Base-by-base conservation (phyloP, 2,797 vertebrate genomes). In the Gambusia yucatana region DNA sequence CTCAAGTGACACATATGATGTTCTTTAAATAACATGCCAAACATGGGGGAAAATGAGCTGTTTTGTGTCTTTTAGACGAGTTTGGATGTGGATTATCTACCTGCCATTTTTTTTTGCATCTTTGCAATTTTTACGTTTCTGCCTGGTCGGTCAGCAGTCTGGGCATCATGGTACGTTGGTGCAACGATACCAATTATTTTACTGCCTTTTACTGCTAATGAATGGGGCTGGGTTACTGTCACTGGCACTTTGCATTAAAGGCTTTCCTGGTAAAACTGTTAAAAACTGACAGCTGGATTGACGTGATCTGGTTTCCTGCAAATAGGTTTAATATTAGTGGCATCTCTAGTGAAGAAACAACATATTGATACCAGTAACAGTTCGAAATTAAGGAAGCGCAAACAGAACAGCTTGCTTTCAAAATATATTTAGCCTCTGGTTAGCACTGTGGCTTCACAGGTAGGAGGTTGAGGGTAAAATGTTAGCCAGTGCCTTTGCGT, bases 1-100 rank as follows among this genome's bases (percentile, higher is more conserved):
- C 69, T 73, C n/a, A 77, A 85, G 67, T 61, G 75, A 74, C 71
- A 79, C 20, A 17, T 44, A 9, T 30, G 39, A 52, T 7, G 43
- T 72, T 81, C 43, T 55, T 43, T 69, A 85, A 78, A 78, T 55
- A 28, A 36, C 30, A 48, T 20, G 28, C 14, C 73, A 17, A 36
- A 63, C 20, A 65, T 39, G 16, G 20, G 20, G 39, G 0, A 3
- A 36, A 9, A 25, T 41, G 0, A 36, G 17, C 1, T 25, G 6
- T 1, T 22, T 65, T 3, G 20, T 33, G 5, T 10, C 46, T 61
- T 22, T 73, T 25, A 52, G 22, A 33, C 6, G 22, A 6, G 47
- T 73, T 39, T 73, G 30, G 47, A 28, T 39, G 20, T 39, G 20
- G 33, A 41, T 41, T 41, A 41, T 11, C 36, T 67, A 67, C 8